Evolutionary conservation across 2,888 invertebrate species (phyloP).

Genomic region (Nemotelus pantherinus): DNA sequence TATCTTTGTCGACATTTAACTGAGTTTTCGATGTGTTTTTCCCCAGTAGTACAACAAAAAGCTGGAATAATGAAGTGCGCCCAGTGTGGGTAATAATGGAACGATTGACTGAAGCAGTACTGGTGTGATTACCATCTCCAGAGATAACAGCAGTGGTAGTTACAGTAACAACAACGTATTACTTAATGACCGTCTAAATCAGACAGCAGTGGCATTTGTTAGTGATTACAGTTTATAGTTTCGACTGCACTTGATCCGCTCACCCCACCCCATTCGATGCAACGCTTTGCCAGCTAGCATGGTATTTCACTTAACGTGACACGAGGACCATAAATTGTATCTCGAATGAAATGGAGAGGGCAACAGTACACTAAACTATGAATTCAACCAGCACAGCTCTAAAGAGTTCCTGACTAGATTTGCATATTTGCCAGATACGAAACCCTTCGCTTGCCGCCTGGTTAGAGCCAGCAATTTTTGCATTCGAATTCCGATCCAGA

Average conservation of each 20-base stretch:
- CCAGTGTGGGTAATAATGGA: neutral
- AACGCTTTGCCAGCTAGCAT: slow-evolving; percentile 4
- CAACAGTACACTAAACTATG: slow-evolving; percentile 3
- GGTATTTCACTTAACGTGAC: slow-evolving; percentile 31
- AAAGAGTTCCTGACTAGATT: slow-evolving; percentile 8
- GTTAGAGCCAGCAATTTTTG: neutral
- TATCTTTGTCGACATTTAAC: slow-evolving; percentile 14
- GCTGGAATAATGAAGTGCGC: too few relatives aligned
- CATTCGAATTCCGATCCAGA: slow-evolving; percentile 4
- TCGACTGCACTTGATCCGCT: slow-evolving; percentile 17
- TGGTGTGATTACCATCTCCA: slow-evolving; percentile 14
- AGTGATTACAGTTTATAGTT: slow-evolving; percentile 23
- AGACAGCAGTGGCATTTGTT: slow-evolving; percentile 25
- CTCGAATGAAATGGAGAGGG: slow-evolving; percentile 16
- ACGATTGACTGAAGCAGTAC: neutral
- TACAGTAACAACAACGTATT: slow-evolving; percentile 29
- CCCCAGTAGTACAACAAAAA: neutral
- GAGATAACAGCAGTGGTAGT: slow-evolving; percentile 8
- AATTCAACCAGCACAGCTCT: slow-evolving; percentile 22
- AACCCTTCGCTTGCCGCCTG: neutral
- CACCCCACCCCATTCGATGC: neutral
- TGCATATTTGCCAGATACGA: slow-evolving; percentile 28
- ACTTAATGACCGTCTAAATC: slow-evolving; percentile 37
- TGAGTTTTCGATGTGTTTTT: slow-evolving; percentile 25
- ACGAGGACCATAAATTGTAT: slow-evolving; percentile 15